Percentiles rank a stretch among this genome's conserved stretches.
Conservation (phyloP, 2,113 vertebrate species). For the Pterocles gutturalis region DNA sequence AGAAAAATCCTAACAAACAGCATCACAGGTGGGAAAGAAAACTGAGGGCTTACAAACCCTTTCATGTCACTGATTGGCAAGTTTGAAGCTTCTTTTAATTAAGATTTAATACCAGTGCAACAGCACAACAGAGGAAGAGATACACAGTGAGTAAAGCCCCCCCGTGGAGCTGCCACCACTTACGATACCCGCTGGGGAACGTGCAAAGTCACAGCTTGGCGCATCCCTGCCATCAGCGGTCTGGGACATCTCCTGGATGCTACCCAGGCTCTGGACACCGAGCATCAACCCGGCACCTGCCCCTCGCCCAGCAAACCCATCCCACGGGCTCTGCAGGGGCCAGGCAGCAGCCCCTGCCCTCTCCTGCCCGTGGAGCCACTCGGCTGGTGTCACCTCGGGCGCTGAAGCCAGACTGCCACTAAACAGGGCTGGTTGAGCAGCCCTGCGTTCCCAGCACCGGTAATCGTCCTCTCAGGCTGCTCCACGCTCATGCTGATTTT, state of each 20-base stretch:
- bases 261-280: background rate
- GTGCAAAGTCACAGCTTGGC: background rate
- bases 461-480: background rate
- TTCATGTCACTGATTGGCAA: background rate
- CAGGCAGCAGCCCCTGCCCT: background rate
- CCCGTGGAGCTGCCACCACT: background rate
- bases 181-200: background rate
- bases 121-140: background rate
- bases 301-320: background rate
- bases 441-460: background rate
- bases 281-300: background rate
- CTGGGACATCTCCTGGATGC: background rate
- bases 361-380: background rate
- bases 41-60: background rate
- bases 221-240: background rate
- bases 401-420: background rate
- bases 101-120: slow-evolving; percentile 6
- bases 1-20: background rate
- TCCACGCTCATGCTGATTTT: background rate
- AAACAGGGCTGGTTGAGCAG: background rate
- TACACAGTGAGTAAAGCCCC: background rate
- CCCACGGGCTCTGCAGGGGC: fast-evolving
- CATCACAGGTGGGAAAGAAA: background rate
- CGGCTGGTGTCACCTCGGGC: background rate
- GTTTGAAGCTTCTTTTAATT: slow-evolving; percentile 36